Conservation (phyloP, 2,113 vertebrate genomes). For the Dicrurus megarhynchus region DNA sequence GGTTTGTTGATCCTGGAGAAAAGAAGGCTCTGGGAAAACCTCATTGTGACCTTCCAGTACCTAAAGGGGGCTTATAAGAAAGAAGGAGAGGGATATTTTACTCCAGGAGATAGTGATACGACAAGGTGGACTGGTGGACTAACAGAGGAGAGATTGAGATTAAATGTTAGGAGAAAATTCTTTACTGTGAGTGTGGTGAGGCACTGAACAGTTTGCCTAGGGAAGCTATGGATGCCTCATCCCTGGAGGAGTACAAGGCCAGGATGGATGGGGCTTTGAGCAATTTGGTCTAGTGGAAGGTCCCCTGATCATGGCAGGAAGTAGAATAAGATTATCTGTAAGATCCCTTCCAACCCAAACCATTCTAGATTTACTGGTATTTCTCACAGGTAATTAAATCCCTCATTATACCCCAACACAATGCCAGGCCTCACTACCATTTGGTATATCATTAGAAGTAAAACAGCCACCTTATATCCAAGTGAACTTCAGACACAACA, state of each 20-base stretch:
- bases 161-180: background rate
- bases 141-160: background rate
- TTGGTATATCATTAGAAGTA: background rate
- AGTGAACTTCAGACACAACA: background rate
- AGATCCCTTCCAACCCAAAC: background rate
- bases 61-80: background rate
- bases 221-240: background rate
- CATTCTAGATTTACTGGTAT: background rate
- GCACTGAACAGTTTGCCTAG: background rate
- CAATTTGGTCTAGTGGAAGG: background rate
- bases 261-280: background rate
- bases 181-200: background rate
- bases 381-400: background rate
- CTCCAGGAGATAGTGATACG: rapidly evolving
- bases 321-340: background rate
- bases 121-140: background rate
- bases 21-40: background rate
- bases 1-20: background rate
- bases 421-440: background rate
- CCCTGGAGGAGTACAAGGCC: background rate
- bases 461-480: background rate
- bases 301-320: background rate
- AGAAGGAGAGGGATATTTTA: background rate
- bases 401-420: background rate
- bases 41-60: background rate